Evolutionary conservation across 2,113 vertebrate species (phyloP).

Genomic region (Calidris pygmaea): DNA sequence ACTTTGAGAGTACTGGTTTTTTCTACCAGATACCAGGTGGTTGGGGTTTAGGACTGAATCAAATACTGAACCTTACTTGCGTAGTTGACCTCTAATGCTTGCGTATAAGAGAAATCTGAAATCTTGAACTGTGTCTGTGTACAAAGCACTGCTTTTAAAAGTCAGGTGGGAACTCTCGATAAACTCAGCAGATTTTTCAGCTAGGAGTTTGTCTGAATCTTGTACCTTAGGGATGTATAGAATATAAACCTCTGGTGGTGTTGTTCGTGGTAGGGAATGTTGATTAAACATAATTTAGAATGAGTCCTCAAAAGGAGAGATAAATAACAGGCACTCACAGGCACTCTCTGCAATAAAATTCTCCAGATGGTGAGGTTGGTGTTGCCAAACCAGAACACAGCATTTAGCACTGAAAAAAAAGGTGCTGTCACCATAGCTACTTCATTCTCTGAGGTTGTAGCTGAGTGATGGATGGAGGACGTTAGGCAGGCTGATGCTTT

Average conservation of each 20-base stretch:
- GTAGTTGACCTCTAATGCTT: background rate
- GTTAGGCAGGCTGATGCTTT: background rate
- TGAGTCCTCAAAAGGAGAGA: background rate
- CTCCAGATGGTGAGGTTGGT: constrained; percentile 6
- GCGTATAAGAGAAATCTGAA: background rate
- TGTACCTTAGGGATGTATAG: background rate
- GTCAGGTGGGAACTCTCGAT: background rate
- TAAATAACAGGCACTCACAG: background rate
- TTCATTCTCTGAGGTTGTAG: background rate
- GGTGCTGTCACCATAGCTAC: constrained; percentile 54
- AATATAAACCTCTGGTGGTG: background rate
- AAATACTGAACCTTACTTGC: background rate
- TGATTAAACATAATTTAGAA: background rate
- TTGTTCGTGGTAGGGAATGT: background rate
- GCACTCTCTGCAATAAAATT: background rate
- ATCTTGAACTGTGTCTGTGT: background rate
- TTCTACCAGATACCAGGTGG: background rate
- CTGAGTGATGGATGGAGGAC: background rate
- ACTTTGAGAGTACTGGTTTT: background rate
- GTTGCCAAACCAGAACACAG: background rate
- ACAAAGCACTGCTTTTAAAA: background rate
- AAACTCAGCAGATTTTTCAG: background rate
- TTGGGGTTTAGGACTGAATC: background rate
- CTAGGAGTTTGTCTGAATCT: background rate
- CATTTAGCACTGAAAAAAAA: background rate